Conservation (phyloP, 2,113 vertebrate genomes). For the Mesocricetus auratus region DNA sequence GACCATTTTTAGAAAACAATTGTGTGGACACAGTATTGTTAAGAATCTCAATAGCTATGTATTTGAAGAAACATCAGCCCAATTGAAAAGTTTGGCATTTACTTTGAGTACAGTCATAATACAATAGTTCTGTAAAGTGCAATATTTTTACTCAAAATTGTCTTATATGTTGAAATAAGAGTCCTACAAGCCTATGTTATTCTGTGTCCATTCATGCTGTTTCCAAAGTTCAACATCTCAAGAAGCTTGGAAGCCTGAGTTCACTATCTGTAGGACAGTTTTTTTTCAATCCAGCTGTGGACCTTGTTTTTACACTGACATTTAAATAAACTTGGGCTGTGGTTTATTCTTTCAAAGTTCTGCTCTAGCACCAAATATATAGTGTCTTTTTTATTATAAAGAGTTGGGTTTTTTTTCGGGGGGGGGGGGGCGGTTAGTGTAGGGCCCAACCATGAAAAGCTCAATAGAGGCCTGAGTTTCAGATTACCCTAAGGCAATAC, state of each 20-base stretch:
- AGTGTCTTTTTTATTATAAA: not conserved
- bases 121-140: not conserved
- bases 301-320: not conserved
- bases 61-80: not conserved
- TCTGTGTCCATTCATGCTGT: not conserved
- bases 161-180: not conserved
- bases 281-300: not conserved
- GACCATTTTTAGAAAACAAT: not conserved
- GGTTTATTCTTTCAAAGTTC: not conserved
- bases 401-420: not conserved
- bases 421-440: too few relatives aligned
- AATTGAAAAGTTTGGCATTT: not conserved
- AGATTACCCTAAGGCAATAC: too few relatives aligned
- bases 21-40: not conserved
- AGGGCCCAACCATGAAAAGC: too few relatives aligned
- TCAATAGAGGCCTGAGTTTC: too few relatives aligned
- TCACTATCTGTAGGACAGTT: not conserved
- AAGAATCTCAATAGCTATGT: not conserved
- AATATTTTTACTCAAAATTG: slow-evolving; percentile 38
- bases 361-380: not conserved
- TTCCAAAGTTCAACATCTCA: slow-evolving; percentile 9
- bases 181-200: not conserved
- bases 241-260: not conserved
- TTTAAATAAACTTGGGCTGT: not conserved
- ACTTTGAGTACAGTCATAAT: not conserved